Evolutionary conservation across 92 coral and sea anemone genomes (phyloP), one percentile per base, ranked within the genome.

Genomic region (Pocillopora meandrina): DNA sequence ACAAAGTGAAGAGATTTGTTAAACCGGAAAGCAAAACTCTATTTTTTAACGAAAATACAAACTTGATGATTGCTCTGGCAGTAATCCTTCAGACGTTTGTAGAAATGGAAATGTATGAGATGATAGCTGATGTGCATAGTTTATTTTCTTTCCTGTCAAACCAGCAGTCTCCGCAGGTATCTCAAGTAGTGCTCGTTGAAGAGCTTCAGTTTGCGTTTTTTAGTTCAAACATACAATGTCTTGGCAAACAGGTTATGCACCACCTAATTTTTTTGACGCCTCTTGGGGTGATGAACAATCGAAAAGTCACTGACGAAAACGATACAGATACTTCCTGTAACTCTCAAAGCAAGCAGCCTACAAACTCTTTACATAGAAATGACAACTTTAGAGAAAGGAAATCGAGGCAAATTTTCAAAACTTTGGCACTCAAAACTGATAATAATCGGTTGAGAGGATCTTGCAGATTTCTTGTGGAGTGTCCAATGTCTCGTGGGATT

Each of bases 401-500:
- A 66, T 35, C 71, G 12, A 26, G 35, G 6, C 20, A 26, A 13
- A 23, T 66, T 19, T 26, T 5, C 71, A 23, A 17, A 6, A 66
- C 42, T 66, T 66, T 66, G 42, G 71, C 15, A 21, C 71, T 66
- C 12, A 26, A 66, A 26, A 20, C 35, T 21, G 71, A 26, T 34
- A 26, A 12, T 5, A 26, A 0, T 66, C 71, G 10, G 33, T 66
- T 9, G 15, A 35, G 20, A 66, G 15, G 34, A 35, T 10, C 15
- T 66, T 66, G 71, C 71, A 66, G 71, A 66, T 66, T 66, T 21
- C 71, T 66, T 34, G 42, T 66, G 42, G 14, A 66, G 1, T 66
- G 71, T 16, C 71, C 71, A 66, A 66, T 66, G 20, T 20, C 71
- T 21, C 12, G 33, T 16, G 71, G 23, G 9, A 35, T 23, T 66